phyloP scores from a whole-genome alignment of 2,113 vertebrate genomes.

The Oophaga pumilio region DNA sequence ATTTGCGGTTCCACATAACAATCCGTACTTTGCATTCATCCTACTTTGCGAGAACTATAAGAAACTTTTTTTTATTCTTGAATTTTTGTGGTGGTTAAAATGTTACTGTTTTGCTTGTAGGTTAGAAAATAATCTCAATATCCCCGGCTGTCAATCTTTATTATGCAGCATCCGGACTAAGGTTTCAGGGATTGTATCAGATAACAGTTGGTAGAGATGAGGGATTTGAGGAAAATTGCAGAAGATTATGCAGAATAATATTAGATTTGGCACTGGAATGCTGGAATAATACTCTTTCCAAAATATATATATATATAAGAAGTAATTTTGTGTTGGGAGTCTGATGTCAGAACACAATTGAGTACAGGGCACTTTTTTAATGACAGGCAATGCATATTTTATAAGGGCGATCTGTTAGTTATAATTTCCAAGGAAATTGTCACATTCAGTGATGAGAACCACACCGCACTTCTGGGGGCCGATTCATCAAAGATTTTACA shows the following conservation, averaged over 20 bases:
- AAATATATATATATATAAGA: neutral
- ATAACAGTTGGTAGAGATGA: neutral
- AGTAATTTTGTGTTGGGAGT: neutral
- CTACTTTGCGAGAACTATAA: neutral
- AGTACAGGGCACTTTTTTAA: neutral
- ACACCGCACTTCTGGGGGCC: too few relatives aligned
- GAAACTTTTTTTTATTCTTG: neutral
- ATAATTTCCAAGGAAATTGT: neutral
- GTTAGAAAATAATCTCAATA: slow-evolving; percentile 1
- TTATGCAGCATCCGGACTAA: slow-evolving; percentile 5
- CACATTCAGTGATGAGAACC: neutral
- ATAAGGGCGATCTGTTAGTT: neutral
- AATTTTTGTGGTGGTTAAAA: neutral
- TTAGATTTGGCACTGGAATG: neutral
- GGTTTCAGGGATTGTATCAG: slow-evolving; percentile 1
- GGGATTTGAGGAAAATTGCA: neutral
- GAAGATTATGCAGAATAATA: slow-evolving; percentile 16
- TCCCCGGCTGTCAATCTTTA: slow-evolving; percentile 8
- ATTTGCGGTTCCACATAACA: neutral
- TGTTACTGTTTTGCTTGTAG: neutral
- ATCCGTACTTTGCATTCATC: neutral
- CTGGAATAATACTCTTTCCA: too few relatives aligned
- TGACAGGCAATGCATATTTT: neutral
- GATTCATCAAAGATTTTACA: too few relatives aligned
- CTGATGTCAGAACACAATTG: neutral